Base-by-base conservation (phyloP, 2,888 invertebrate genomes). In the Rhorus exstirpatorius region DNA sequence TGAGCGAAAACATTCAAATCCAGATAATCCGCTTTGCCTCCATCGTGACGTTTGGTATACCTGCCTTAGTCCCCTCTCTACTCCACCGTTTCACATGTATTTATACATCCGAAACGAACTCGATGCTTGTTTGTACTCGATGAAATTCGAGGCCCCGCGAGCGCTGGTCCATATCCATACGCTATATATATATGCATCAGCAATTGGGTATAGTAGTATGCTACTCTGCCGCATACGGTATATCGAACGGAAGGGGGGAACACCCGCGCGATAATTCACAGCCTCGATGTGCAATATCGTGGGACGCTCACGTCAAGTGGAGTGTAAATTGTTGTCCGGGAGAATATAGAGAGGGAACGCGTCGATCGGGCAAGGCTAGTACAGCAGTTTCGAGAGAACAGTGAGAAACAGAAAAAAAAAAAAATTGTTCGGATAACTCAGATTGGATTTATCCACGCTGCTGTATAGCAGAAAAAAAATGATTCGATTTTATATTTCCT, bases 211-310 rank as follows among this genome's bases (percentile, higher is more conserved):
- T 41, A 19, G 24, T 38, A 61, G 31, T 31, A 31, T 31, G 31
- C 31, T 17, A 17, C 49, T 19, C 49, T 17, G 8, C 17, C 19
- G 10, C 26, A 26, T 26, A 17, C 24, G 44, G 46, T 65, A 26
- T 31, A 60, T 68, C 21, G 51, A 70, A 61, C 51, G 19, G 41
- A 60, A 70, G 61, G 44, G 70, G 26, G 60, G 51, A n/a, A n/a
- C n/a, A 41, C 49, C 41, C 41, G 77, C 53, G 38, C 60, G 68
- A 77, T 70, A 77, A 78, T 78, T 78, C 77, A 70, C 61, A 78
- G 61, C 21, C 77, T 70, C 70, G 70, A 78, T 70, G 70, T 31
- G 61, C 77, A 78, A 78, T 78, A 70, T 78, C 53, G 70, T 51
- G 53, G 70, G 44, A 78, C 53, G 61, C 51, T 71, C 58, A 41